Conservation (phyloP, 2,888 invertebrate genomes). For the Laothoe populi region DNA sequence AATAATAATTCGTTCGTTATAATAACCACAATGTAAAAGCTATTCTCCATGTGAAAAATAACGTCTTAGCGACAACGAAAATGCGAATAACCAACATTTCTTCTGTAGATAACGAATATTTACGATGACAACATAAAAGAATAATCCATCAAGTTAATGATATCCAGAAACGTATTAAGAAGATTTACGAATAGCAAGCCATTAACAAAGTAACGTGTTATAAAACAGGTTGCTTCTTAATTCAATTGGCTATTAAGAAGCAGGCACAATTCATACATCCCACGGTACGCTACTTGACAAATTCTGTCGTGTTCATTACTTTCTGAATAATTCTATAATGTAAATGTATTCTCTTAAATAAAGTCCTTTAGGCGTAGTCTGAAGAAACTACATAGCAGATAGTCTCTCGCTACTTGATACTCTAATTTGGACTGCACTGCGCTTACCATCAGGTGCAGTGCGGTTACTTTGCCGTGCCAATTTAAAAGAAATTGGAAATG, state of each 20-base stretch:
- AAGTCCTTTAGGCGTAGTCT: too few relatives aligned
- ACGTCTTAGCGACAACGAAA: background rate
- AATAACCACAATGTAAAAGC: background rate
- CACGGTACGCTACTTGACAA: conserved; percentile 9
- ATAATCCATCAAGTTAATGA: conserved; percentile 47
- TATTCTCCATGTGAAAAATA: background rate
- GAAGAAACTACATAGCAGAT: too few relatives aligned
- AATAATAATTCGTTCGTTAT: too few relatives aligned
- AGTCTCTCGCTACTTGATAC: too few relatives aligned
- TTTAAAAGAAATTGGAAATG: too few relatives aligned
- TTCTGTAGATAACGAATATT: background rate
- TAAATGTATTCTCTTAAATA: too few relatives aligned
- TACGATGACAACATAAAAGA: conserved; percentile 37
- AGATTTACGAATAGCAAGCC: conserved; percentile 48
- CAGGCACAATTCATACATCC: conserved; percentile 10
- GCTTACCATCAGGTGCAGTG: too few relatives aligned
- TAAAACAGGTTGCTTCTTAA: conserved; percentile 40
- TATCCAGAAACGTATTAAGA: conserved; percentile 40
- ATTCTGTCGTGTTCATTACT: background rate
- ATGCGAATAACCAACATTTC: background rate
- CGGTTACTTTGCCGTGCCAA: too few relatives aligned
- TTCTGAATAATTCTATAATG: too few relatives aligned
- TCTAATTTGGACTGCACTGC: too few relatives aligned
- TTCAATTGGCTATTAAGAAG: conserved; percentile 43
- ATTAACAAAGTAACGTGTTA: conserved; percentile 42